phyloP scores from a whole-genome alignment of 1,140 invertebrate species.

The Geopemphigus sp. region DNA sequence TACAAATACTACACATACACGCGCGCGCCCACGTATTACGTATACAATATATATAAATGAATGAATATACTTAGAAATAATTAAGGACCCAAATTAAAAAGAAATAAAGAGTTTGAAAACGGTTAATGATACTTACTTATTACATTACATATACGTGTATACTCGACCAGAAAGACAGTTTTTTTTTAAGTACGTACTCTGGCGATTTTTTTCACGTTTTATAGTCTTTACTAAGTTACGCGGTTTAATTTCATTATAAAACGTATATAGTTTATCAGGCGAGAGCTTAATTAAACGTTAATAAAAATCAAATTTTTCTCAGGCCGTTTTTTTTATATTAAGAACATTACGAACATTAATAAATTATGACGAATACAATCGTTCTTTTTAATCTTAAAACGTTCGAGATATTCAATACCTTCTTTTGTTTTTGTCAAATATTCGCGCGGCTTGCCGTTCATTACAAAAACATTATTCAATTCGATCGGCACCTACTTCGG shows the following conservation, averaged over 20 bases:
- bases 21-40: too few species aligned
- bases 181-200: background rate
- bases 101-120: background rate
- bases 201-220: background rate
- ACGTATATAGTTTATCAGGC: background rate
- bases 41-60: background rate
- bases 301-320: background rate
- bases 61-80: background rate
- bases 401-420: too few species aligned
- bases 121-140: background rate
- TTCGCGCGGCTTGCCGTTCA: too few species aligned
- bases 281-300: background rate
- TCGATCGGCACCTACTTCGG: background rate
- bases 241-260: background rate
- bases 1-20: too few species aligned
- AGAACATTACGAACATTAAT: background rate
- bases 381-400: too few species aligned
- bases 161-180: background rate
- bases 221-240: background rate
- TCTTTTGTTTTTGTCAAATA: too few species aligned
- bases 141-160: background rate
- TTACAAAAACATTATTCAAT: background rate
- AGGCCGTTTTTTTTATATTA: background rate
- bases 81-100: background rate
- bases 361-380: too few species aligned